Base-by-base conservation (phyloP, 2,113 vertebrate genomes). In the Dunckerocampus dactyliophorus region DNA sequence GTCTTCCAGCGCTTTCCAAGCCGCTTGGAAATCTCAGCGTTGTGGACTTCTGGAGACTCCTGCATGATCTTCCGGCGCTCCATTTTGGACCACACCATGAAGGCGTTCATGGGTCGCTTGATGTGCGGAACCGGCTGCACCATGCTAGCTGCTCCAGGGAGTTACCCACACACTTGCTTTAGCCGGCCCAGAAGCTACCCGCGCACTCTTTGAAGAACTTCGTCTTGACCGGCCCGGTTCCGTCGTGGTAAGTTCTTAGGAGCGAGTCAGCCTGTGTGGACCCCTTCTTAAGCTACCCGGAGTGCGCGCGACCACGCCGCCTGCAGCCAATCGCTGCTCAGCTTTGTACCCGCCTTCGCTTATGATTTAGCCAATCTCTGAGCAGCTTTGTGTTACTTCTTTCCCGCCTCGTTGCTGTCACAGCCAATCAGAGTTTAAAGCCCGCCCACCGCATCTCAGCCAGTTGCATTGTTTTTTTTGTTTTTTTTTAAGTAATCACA, bases 51-150 rank as follows among this genome's bases (percentile, higher is more conserved):
- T 7, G 95, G 95, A 0, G 91, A 90, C 85, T 95, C 93, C 83
- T 94, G 93, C 95, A 97, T 98, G 82, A 98, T 95, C 90, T 97
- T 98, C 63, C 94, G 77, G 75, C 96, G 70, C 91, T 99, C 95
- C 75, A 93, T 92, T 81, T 96, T 95, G 13, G 96, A 98, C 96
- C 96, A 99, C 42, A 98, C 96, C 96, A 98, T 98, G 85, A 98
- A 98, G 0, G 96, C 96, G 79, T 98, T 98, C 96, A 98, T 98
- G 37, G 96, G 96, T 16, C 96, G 82, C 60, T 98, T 98, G 58
- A 98, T 98, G 88, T 98, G 95, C 14, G 95, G 94, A 17, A 91
- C 91, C 2, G 93, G 39, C 39, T 43, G 39, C 2, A 43, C 12
- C 39, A 43, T 43, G 13, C 13, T 43, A 14, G 39, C 39, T 43